These are phyloP conservation scores for Pogonomyrmex californicus DNA, from an alignment of 1,140 invertebrate genomes.

Conservation along the genomic window DNA sequence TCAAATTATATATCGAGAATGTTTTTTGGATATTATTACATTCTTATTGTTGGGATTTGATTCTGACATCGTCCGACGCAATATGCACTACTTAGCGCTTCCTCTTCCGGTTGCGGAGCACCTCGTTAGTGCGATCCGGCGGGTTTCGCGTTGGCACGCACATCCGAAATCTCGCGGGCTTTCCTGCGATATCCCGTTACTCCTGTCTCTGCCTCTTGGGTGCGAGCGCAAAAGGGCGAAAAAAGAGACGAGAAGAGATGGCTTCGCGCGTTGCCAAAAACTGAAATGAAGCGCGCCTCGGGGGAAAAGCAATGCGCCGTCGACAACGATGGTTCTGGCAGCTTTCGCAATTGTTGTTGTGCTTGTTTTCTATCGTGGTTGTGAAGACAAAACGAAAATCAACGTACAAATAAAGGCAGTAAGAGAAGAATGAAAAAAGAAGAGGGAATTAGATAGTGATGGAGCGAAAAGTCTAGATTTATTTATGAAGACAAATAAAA, in stretches of 20 bases:
- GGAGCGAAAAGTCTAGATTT: conserved; percentile 27
- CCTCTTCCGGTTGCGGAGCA: conserved; percentile 76
- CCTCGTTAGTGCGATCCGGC: conserved; percentile 77
- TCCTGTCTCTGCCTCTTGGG: neutral
- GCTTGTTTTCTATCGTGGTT: conserved; percentile 58
- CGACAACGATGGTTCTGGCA: conserved; percentile 68
- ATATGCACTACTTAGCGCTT: conserved; percentile 69
- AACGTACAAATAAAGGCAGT: conserved; percentile 60
- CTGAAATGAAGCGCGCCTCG: conserved; percentile 74
- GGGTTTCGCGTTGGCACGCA: conserved; percentile 75
- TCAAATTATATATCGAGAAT: neutral
- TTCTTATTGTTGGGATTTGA: conserved; percentile 16
- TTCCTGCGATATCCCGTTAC: neutral
- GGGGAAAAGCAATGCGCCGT: conserved; percentile 49
- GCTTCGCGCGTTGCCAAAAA: conserved; percentile 75
- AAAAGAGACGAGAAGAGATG: conserved; percentile 2
- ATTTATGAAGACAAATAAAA: neutral
- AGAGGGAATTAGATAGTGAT: neutral
- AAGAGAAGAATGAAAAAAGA: neutral
- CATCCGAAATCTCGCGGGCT: conserved; percentile 40
- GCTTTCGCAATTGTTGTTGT: conserved; percentile 61
- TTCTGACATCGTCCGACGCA: neutral
- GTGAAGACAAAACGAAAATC: conserved; percentile 72
- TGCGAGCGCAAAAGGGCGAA: conserved; percentile 2
- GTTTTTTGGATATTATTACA: neutral